Evolutionary conservation across 2,888 invertebrate species (phyloP).

Genomic region (Linnaemya tessellans): DNA sequence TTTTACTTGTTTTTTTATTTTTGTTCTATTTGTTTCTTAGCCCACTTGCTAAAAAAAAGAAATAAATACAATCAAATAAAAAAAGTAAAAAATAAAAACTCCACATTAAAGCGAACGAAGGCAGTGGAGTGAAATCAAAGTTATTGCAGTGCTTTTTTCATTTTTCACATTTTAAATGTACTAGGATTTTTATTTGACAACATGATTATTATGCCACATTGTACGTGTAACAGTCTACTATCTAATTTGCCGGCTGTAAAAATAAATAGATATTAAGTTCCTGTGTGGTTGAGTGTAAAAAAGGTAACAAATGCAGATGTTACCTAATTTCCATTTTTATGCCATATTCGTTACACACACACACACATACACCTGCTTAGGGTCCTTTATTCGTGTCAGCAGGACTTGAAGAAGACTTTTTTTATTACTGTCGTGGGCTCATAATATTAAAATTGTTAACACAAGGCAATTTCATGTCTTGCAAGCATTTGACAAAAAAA

Average conservation of each 20-base stretch:
- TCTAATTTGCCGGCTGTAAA: background rate
- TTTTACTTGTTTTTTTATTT: too few species aligned
- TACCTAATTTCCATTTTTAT: slow-evolving; percentile 63
- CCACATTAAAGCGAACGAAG: too few species aligned
- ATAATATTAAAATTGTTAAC: slow-evolving; percentile 35
- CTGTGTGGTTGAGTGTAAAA: background rate
- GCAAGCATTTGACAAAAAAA: slow-evolving; percentile 58
- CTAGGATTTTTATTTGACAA: background rate
- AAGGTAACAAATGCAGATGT: slow-evolving; percentile 40
- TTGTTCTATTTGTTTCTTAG: slow-evolving; percentile 30
- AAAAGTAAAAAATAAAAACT: too few species aligned
- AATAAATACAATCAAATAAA: background rate
- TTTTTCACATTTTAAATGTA: background rate
- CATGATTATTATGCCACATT: background rate
- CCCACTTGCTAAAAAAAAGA: background rate
- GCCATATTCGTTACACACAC: slow-evolving; percentile 8
- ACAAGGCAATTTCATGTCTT: slow-evolving; percentile 62
- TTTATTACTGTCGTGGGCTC: slow-evolving; percentile 38
- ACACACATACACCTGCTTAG: too few species aligned
- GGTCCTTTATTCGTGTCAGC: background rate
- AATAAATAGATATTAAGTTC: slow-evolving; percentile 1
- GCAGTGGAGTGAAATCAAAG: background rate
- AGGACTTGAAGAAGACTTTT: background rate
- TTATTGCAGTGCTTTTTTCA: background rate
- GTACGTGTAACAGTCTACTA: background rate